A percentile compares a stretch with the other conserved stretches of the same genome.
These are phyloP conservation scores for Polypedilum pembai DNA, from an alignment of 1,140 invertebrate genomes.

Conservation along the genomic window DNA sequence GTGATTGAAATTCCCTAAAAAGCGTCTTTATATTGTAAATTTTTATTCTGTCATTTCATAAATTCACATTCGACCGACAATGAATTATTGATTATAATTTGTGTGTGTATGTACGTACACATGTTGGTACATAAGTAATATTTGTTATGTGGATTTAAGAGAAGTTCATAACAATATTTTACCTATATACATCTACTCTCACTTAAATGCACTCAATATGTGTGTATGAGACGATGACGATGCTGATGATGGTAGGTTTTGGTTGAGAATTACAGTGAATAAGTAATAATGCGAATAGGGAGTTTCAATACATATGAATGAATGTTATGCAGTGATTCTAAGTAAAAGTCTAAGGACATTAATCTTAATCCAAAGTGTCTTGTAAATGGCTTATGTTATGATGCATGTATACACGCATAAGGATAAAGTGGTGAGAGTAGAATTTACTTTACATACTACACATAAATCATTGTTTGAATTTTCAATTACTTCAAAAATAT, in stretches of 20 bases:
- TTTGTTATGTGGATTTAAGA: neutral
- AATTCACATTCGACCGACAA: neutral
- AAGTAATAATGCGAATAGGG: no score
- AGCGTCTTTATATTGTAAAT: neutral
- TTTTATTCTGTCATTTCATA: neutral
- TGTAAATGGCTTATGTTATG: slow-evolving; percentile 12
- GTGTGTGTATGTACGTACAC: neutral
- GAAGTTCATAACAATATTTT: slow-evolving; percentile 19
- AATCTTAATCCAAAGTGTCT: slow-evolving; percentile 18
- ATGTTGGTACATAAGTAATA: slow-evolving; percentile 13
- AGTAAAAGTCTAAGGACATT: neutral
- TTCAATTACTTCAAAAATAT: neutral
- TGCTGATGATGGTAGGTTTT: neutral
- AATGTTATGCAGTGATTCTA: no score
- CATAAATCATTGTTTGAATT: slow-evolving; percentile 19
- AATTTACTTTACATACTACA: neutral
- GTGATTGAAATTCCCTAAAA: neutral
- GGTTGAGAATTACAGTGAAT: neutral
- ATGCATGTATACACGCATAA: neutral
- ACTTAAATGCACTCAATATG: slow-evolving; percentile 12
- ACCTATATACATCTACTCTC: neutral
- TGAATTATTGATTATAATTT: slow-evolving; percentile 20
- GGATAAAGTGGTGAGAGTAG: neutral
- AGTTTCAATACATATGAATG: no score
- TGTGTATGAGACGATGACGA: neutral